A percentile compares a stretch with the other conserved stretches of the same genome.
Conservation (phyloP, 2,797 vertebrate species). For the Danionella dracula region DNA sequence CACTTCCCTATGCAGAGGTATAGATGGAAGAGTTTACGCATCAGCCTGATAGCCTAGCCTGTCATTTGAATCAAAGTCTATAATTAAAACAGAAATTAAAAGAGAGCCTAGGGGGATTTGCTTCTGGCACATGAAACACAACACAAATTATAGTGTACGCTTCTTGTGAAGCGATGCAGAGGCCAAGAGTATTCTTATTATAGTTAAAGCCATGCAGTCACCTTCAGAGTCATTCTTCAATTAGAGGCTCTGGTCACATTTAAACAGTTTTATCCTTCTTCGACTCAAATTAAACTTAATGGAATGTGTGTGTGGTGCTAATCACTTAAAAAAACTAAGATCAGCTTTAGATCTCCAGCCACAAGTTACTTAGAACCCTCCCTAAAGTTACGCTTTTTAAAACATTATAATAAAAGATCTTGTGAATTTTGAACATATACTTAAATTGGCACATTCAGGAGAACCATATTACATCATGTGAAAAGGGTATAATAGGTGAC, state of each 20-base stretch:
- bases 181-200: neutral
- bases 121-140: constrained; percentile 70
- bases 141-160: constrained; percentile 65
- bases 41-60: constrained; percentile 89
- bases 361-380: too few relatives aligned
- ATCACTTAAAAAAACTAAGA: constrained; percentile 60
- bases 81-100: constrained; percentile 97
- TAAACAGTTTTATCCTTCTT: neutral
- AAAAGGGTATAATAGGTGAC: too few relatives aligned
- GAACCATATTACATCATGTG: too few relatives aligned
- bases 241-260: neutral
- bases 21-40: constrained; percentile 90
- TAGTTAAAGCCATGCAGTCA: neutral
- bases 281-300: constrained; percentile 26
- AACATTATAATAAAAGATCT: too few relatives aligned
- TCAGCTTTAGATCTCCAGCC: too few relatives aligned
- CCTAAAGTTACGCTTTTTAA: too few relatives aligned
- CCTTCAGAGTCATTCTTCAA: neutral
- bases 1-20: constrained; percentile 82
- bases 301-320: constrained; percentile 68
- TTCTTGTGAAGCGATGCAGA: neutral
- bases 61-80: constrained; percentile 91
- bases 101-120: constrained; percentile 79
- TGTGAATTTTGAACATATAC: too few relatives aligned
- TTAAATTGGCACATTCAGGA: too few relatives aligned